Evolutionary conservation across 2,113 vertebrate genomes (phyloP), one percentile per base, ranked within the genome.

Genomic region (Lathamus discolor): DNA sequence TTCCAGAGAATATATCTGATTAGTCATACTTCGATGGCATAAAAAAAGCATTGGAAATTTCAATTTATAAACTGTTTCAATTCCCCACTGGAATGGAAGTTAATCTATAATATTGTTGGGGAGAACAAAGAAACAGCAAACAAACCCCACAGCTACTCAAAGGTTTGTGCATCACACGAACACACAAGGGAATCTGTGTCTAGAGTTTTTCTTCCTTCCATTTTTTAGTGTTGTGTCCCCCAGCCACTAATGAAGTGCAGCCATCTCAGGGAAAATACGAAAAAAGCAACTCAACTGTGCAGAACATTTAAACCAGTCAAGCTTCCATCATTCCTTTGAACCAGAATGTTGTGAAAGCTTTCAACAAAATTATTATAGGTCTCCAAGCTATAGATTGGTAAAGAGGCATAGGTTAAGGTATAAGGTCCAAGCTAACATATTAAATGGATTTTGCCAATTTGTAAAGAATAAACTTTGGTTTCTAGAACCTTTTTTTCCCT

Each of bases 1-100:
- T 96, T 94, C 66, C 49, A 85, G 37, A 92, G 37, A 79, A 66
- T 74, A 92, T 83, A 95, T 92, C 49, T 95, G 84, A 94, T 91
- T 85, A 93, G 90, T 85, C 87, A 91, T 39, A 82, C 69, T 91
- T 87, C 0, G 0, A 75, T 52, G 69, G 72, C 51, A 84, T 51
- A 86, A 77, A 77, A 74, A 66, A 31, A n/a, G 2, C 33, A 64
- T 51, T 69, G 72, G 62, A 84, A 86, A 95, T 79, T 95, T 94
- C 72, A 82, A 76, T 94, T 94, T 91, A 80, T 88, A 80, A 94
- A 94, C 67, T 73, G 28, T 31, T 96, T 25, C 46, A 55, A 62
- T 10, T 85, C n/a, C 49, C 84, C 79, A 69, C 7, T 63, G 88
- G 72, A 86, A 86, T 52, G 67, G 46, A 88, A 94, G 80, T 92